Evolutionary conservation across 2,113 vertebrate species (phyloP).

Genomic region (Phoxinus phoxinus): DNA sequence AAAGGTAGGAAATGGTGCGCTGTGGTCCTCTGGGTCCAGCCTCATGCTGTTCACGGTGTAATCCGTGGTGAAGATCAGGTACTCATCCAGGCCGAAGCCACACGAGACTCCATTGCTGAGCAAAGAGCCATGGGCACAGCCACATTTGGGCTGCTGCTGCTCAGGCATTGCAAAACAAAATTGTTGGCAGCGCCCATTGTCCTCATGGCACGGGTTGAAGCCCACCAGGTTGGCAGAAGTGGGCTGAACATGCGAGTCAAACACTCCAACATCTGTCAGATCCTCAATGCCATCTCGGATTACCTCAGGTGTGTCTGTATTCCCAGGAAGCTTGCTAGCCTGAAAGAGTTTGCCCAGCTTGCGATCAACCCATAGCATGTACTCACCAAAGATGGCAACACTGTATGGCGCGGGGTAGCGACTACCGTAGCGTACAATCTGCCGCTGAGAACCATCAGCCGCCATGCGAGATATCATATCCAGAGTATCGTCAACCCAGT

Average conservation of each 20-base stretch:
- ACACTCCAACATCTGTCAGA: slow-evolving; percentile 84
- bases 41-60: slow-evolving; percentile 83
- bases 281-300: slow-evolving; percentile 85
- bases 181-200: slow-evolving; percentile 88
- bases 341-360: slow-evolving; percentile 90
- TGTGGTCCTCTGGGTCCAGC: slow-evolving; percentile 86
- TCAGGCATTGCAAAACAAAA: slow-evolving; percentile 88
- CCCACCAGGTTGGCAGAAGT: slow-evolving; percentile 79
- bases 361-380: slow-evolving; percentile 92
- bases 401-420: slow-evolving; percentile 88
- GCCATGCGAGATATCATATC: slow-evolving; percentile 89
- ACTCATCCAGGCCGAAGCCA: slow-evolving; percentile 83
- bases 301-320: slow-evolving; percentile 78
- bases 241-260: slow-evolving; percentile 80
- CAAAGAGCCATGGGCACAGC: slow-evolving; percentile 86
- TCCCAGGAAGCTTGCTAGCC: slow-evolving; percentile 86
- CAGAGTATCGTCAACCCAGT: slow-evolving; percentile 92
- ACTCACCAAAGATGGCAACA: slow-evolving; percentile 84
- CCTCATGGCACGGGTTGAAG: slow-evolving; percentile 86
- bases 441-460: slow-evolving; percentile 77
- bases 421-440: slow-evolving; percentile 87
- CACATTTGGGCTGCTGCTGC: slow-evolving; percentile 77
- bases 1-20: slow-evolving; percentile 79
- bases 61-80: slow-evolving; percentile 84
- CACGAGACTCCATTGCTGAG: slow-evolving; percentile 83